Percentiles rank a stretch among this genome's conserved stretches.
Conservation (phyloP, 2,113 vertebrate genomes). For the Hyaena hyaena region DNA sequence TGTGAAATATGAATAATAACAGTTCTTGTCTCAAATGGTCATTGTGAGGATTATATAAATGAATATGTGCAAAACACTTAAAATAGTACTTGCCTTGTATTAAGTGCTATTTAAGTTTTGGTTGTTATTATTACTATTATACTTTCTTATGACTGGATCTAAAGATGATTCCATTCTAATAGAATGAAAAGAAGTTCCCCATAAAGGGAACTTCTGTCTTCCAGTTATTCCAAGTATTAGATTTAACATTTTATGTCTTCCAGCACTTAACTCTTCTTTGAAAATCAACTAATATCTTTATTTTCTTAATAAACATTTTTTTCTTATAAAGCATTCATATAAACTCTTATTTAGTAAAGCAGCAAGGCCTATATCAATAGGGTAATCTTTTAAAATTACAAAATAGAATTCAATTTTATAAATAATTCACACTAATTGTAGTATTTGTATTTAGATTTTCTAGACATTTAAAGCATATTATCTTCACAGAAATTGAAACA, state of each 20-base stretch:
- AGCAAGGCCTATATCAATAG: background rate
- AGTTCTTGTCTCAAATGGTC: background rate
- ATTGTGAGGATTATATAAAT: background rate
- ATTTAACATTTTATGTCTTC: slow-evolving; percentile 8
- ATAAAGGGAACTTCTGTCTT: background rate
- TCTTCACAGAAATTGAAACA: background rate
- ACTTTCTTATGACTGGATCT: background rate
- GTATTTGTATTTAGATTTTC: slow-evolving; percentile 33
- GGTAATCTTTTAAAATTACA: slow-evolving; percentile 14
- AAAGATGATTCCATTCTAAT: background rate
- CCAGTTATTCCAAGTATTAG: background rate
- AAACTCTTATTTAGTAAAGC: background rate
- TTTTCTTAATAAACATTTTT: background rate
- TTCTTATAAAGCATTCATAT: background rate
- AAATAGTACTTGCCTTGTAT: background rate
- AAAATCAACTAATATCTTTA: slow-evolving; percentile 5
- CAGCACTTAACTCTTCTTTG: background rate
- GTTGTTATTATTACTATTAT: background rate
- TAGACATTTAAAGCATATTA: background rate
- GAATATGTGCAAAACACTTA: background rate
- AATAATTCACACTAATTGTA: background rate
- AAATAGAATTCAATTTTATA: slow-evolving; percentile 25
- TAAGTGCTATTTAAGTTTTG: background rate
- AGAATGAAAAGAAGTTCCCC: background rate
- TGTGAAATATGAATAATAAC: background rate